A percentile compares a stretch with the other conserved stretches of the same genome.
phyloP scores from a whole-genome alignment of 2,113 vertebrate species.

The Alligator sinensis region DNA sequence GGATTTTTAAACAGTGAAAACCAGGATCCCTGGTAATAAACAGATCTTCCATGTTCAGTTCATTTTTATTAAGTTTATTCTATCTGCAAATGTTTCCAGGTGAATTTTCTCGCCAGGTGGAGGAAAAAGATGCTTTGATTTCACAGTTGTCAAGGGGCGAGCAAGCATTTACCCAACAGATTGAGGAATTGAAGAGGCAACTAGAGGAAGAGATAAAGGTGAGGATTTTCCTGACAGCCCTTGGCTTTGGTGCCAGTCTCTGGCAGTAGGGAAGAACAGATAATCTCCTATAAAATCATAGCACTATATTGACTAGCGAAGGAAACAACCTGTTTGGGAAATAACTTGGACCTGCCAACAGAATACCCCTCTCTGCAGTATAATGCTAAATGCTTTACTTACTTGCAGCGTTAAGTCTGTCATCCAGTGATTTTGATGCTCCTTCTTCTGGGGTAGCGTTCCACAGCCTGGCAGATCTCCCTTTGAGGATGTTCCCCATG shows the following conservation, averaged over 20 bases:
- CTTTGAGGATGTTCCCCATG: not conserved
- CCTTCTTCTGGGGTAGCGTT: not conserved
- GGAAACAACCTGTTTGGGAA: not conserved
- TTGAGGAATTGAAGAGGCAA: slow-evolving; percentile 85
- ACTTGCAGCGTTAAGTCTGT: not conserved
- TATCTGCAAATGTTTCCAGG: slow-evolving; percentile 64
- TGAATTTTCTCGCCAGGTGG: slow-evolving; percentile 82
- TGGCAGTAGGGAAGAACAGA: not conserved
- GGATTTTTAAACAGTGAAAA: too few relatives aligned
- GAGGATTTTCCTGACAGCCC: not conserved
- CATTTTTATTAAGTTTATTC: not conserved
- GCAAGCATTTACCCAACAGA: slow-evolving; percentile 85
- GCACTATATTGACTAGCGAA: not conserved
- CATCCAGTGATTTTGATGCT: not conserved
- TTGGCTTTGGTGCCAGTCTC: not conserved
- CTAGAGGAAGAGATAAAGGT: slow-evolving; percentile 87
- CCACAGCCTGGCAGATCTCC: not conserved
- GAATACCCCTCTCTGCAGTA: not conserved
- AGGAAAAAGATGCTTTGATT: slow-evolving; percentile 84
- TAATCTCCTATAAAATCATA: not conserved
- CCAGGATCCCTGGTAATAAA: not conserved
- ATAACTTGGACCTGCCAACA: not conserved
- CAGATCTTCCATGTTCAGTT: not conserved
- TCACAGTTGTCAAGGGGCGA: slow-evolving; percentile 86
- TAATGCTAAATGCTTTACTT: not conserved